Base-by-base conservation (phyloP, 2,797 vertebrate species). In the Rhynchotus rufescens region DNA sequence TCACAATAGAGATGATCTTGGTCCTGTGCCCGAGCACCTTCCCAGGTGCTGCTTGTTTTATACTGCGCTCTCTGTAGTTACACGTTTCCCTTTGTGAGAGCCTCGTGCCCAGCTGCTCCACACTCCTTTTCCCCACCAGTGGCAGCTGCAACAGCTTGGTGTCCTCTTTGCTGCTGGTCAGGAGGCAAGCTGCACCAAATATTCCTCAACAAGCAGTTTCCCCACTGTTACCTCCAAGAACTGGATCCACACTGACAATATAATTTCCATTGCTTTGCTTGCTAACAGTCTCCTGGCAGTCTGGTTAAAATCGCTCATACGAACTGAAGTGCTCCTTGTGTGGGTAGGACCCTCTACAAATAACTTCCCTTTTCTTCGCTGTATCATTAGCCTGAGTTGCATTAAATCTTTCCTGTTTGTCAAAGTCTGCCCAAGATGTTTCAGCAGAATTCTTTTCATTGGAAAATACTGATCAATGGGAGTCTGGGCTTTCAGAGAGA, bases 1-100 rank as follows among this genome's bases (percentile, higher is more conserved):
- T 73, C 2, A 1, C 26, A 3, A 2, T 2, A 21, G 1, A 0
- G 5, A 5, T 25, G 4, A 42, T 42, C 16, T 16, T 21, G 36
- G 19, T 30, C 45, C 40, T 60, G 12, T 4, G 2, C 40, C n/a
- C 25, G 34, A n/a, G 26, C 74, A 74, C 21, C 7, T 4, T 67
- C 25, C 8, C 1, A 3, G 28, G 32, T 6, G 38, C 2, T 15
- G 15, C 15, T 88, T 49, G 1, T 28, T 82, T 82, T 19, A 45
- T 7, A 12, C 7, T 1, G 0, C 36, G 36, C 42, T 30, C 32
- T 26, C 28, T 51, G 20, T 54, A 52, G 34, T 34, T 21, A n/a
- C 6, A 1, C 13, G 15, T 59, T 60, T 25, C 22, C 59, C 62
- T 62, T 52, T 52, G 32, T 73, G 30, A 56, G 26, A 74, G 26